A percentile compares a stretch with the other conserved stretches of the same genome.
These are phyloP conservation scores for Xestia sexstrigata DNA, from an alignment of 2,888 invertebrate species.

Conservation along the genomic window DNA sequence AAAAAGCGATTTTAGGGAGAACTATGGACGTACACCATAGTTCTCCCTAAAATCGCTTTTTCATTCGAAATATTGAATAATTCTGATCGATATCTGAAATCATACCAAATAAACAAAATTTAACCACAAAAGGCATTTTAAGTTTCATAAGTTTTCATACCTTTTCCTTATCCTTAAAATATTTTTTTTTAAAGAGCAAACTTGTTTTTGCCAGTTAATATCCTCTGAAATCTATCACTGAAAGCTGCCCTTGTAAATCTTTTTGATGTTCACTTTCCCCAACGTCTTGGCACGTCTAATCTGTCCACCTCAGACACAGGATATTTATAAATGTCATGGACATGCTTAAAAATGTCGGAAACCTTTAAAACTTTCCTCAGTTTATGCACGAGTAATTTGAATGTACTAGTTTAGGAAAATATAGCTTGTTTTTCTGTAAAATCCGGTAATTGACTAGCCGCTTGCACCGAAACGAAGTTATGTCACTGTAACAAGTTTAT, in stretches of 20 bases:
- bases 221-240: slow-evolving; percentile 26
- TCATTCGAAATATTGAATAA: neutral
- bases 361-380: slow-evolving; percentile 29
- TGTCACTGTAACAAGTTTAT: slow-evolving; percentile 41
- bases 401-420: slow-evolving; percentile 19
- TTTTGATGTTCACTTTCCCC: slow-evolving; percentile 35
- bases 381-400: slow-evolving; percentile 52
- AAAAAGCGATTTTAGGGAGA: no score
- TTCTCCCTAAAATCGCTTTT: neutral
- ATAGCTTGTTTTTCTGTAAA: slow-evolving; percentile 15
- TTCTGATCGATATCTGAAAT: neutral
- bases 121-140: neutral
- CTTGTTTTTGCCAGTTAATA: slow-evolving; percentile 6
- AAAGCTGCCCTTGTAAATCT: slow-evolving; percentile 7
- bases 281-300: neutral
- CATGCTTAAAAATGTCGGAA: slow-evolving; percentile 46
- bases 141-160: neutral
- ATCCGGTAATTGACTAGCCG: slow-evolving; percentile 27
- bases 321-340: slow-evolving; percentile 50
- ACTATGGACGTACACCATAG: no score
- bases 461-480: slow-evolving; percentile 51
- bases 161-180: neutral
- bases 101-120: neutral
- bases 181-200: neutral
- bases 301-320: slow-evolving; percentile 32